A percentile compares a stretch with the other conserved stretches of the same genome.
phyloP scores from a whole-genome alignment of 2,888 invertebrate genomes.

The Lasius platythorax region DNA sequence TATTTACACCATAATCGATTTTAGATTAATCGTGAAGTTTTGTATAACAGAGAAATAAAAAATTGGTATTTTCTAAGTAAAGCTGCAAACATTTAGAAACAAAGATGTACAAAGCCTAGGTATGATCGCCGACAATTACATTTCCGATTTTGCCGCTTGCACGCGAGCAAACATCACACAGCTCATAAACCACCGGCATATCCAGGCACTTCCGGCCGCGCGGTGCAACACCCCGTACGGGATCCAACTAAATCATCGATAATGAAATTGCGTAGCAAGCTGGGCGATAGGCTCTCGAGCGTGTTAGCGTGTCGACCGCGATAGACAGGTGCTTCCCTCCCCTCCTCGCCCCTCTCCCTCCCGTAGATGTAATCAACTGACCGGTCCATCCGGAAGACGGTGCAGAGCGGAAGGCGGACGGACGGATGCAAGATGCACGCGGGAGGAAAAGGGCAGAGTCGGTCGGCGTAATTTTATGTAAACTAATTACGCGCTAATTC shows the following conservation, averaged over 20 bases:
- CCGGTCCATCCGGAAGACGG: conserved; percentile 41
- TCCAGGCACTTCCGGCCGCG: conserved; percentile 37
- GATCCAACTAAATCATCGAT: conserved; percentile 52
- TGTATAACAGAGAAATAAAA: not conserved
- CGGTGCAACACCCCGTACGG: conserved; percentile 16
- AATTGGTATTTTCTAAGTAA: not conserved
- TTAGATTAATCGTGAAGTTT: not conserved
- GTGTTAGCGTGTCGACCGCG: conserved; percentile 46
- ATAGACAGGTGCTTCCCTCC: conserved; percentile 40
- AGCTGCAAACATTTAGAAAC: not conserved
- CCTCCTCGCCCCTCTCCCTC: no score
- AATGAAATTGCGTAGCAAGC: conserved; percentile 57
- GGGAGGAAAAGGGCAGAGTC: conserved; percentile 31
- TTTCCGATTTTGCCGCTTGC: conserved; percentile 45
- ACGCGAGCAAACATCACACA: conserved; percentile 42
- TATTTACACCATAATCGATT: no score
- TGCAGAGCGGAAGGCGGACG: not conserved
- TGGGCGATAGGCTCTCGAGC: conserved; percentile 51
- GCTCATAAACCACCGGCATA: conserved; percentile 38
- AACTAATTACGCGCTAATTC: conserved; percentile 81
- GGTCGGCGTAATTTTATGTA: conserved; percentile 77
- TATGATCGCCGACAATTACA: conserved; percentile 37
- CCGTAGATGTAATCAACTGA: conserved; percentile 36
- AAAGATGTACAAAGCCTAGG: no score
- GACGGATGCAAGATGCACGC: not conserved